Conservation (phyloP, 2,797 vertebrate genomes). For the Microctenopoma steveboyesi region DNA sequence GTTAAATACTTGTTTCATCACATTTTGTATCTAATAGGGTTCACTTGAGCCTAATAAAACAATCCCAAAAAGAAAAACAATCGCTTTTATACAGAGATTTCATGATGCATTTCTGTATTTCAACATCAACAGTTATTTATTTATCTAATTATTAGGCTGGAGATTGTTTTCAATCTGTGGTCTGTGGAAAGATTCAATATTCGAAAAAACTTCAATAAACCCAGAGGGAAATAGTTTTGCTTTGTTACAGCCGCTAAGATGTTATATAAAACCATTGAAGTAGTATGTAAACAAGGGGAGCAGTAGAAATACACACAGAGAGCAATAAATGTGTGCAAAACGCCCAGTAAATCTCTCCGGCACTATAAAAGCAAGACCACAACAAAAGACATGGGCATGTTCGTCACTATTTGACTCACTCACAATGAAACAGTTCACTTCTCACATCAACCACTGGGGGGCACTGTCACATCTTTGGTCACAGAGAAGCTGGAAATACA, state of each 20-base stretch:
- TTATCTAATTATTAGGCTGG: too few species aligned
- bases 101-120: neutral
- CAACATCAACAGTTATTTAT: too few species aligned
- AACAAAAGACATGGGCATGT: neutral
- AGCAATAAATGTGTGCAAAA: neutral
- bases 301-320: neutral
- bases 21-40: neutral
- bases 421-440: neutral
- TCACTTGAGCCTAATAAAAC: neutral
- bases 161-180: too few species aligned
- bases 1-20: neutral
- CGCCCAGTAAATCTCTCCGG: neutral
- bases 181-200: too few species aligned
- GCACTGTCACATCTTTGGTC: slow-evolving; percentile 52
- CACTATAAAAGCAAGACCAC: neutral
- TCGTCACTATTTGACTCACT: neutral
- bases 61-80: neutral
- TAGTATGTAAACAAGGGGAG: too few species aligned
- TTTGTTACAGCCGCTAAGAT: too few species aligned
- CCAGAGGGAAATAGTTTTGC: too few species aligned
- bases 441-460: slow-evolving; percentile 49
- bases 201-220: too few species aligned
- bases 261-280: too few species aligned
- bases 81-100: neutral
- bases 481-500: slow-evolving; percentile 1